Base-by-base conservation (phyloP, 2,797 vertebrate genomes). In the Tenualosa thibaudeaui region DNA sequence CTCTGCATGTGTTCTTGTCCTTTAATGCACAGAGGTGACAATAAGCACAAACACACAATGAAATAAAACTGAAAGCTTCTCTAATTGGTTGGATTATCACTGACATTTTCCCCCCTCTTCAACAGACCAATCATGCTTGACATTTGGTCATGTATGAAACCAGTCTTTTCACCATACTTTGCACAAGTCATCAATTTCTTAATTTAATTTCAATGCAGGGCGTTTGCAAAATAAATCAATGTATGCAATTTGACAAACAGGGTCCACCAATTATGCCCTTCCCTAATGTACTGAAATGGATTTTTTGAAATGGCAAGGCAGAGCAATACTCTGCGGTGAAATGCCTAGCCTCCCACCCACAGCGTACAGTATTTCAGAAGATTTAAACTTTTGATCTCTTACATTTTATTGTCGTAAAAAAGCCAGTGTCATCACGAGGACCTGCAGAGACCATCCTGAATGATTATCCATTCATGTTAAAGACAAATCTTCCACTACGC, bases 211-310 rank as follows among this genome's bases (percentile, higher is more conserved):
- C 86, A 90, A 91, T 90, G 81, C 90, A 87, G 84, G 92, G 89
- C 91, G 90, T 87, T 86, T 88, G 90, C 81, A 88, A 24, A 86
- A 88, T 84, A 56, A 92, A 94, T 95, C 93, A 90, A 94, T 95
- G 93, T 86, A 82, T 89, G 92, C 92, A 94, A 93, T 93, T 91
- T 93, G 91, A 94, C 91, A 93, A 93, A 93, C 91, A 87, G 87
- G 78, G 88, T 86, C 82, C 65, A 53, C 90, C 93, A 93, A 94
- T 93, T 94, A 94, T 90, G 89, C 89, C 88, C 89, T 86, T 89
- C 88, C 92, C 92, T 94, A 94, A 94, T 92, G 92, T 89, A 93
- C 92, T 85, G 71, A 86, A 87, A 94, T 94, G 87, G 94, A 95
- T 95, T 94, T 87, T 89, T 88, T 92, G 90, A 92, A 90, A 88